Evolutionary conservation across 2,797 vertebrate species (phyloP).

Genomic region (Muraenolepis orangiensis): DNA sequence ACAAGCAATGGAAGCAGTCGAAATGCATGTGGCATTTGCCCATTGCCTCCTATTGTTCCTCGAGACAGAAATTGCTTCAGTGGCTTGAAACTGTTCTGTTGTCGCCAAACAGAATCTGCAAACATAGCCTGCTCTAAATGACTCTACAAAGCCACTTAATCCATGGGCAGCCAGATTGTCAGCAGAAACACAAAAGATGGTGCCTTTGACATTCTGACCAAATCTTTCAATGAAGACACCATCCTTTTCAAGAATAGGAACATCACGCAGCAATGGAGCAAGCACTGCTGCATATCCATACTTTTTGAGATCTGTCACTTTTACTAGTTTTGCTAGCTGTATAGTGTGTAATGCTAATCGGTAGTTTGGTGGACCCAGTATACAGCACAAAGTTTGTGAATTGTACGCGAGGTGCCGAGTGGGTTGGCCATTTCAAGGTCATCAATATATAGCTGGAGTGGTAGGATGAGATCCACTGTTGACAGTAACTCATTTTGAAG

Average conservation of each 20-base stretch:
- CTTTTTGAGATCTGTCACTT: constrained; percentile 38
- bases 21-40: constrained; percentile 33
- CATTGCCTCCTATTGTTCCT: constrained; percentile 34
- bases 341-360: constrained; percentile 31
- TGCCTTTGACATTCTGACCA: constrained; percentile 20
- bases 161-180: constrained; percentile 35
- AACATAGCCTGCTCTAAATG: constrained; percentile 29
- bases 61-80: constrained; percentile 21
- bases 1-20: constrained; percentile 28
- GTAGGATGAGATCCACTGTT: background rate
- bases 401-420: constrained; percentile 23
- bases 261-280: constrained; percentile 31
- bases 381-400: constrained; percentile 32
- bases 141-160: constrained; percentile 34
- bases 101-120: constrained; percentile 36
- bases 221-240: constrained; percentile 16
- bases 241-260: constrained; percentile 31
- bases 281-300: constrained; percentile 44
- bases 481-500: constrained; percentile 10
- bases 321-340: constrained; percentile 30
- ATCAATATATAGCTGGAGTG: constrained; percentile 18
- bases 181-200: constrained; percentile 32
- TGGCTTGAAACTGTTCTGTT: constrained; percentile 21
- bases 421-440: constrained; percentile 22
- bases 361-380: constrained; percentile 34